Conservation (phyloP, 1,140 invertebrate species). For the Diprion similis region DNA sequence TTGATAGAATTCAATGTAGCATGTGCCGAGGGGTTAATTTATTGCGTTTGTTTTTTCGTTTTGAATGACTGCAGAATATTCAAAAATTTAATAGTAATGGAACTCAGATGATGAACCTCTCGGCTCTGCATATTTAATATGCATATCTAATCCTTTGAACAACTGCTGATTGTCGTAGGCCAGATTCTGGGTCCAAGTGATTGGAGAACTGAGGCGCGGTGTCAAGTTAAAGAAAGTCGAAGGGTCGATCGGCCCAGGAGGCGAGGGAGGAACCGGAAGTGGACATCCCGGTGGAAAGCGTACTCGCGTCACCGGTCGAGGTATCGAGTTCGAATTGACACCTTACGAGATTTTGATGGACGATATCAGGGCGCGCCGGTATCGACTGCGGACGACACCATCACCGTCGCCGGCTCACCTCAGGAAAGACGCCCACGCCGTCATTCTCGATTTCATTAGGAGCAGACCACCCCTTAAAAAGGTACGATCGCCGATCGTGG, state of each 20-base stretch:
- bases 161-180: slow-evolving; percentile 67
- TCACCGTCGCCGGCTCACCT: slow-evolving; percentile 70
- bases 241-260: slow-evolving; percentile 61
- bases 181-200: slow-evolving; percentile 96
- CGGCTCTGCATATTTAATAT: background rate
- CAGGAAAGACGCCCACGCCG: slow-evolving; percentile 92
- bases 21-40: too few species aligned
- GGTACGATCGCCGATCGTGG: slow-evolving; percentile 68
- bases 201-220: slow-evolving; percentile 81
- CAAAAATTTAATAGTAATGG: too few species aligned
- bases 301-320: slow-evolving; percentile 47
- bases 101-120: too few species aligned
- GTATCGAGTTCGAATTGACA: slow-evolving; percentile 91
- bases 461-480: slow-evolving; percentile 92
- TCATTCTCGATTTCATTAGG: slow-evolving; percentile 96
- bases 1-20: too few species aligned
- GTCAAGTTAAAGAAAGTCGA: slow-evolving; percentile 93
- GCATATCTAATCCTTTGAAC: background rate
- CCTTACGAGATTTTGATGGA: slow-evolving; percentile 98
- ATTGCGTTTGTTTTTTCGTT: too few species aligned
- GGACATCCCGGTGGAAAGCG: background rate
- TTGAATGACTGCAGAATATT: too few species aligned
- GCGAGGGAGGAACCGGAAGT: slow-evolving; percentile 12
- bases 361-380: slow-evolving; percentile 89
- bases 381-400: slow-evolving; percentile 75